Percentiles rank a stretch among this genome's conserved stretches.
Conservation (phyloP, 35 echinoderm and acorn worm genomes). For the Amphiura filiformis region DNA sequence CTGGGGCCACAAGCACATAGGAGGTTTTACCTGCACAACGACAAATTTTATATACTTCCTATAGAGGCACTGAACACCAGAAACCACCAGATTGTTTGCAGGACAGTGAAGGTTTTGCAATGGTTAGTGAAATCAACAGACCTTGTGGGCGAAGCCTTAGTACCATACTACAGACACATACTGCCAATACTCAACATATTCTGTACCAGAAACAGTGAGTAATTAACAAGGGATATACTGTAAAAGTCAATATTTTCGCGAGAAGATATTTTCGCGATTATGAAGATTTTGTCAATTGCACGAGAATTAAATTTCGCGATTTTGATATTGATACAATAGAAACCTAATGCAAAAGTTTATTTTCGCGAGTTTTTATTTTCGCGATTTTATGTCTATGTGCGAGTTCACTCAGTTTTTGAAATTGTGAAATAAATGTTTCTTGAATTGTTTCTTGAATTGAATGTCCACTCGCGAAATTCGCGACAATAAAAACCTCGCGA, state of each 20-base stretch:
- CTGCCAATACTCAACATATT: conserved; percentile 75
- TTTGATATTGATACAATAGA: too few species aligned
- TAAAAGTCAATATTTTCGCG: background rate
- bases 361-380: too few species aligned
- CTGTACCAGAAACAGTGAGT: conserved; percentile 55
- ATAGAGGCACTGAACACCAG: conserved; percentile 68
- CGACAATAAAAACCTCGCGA: too few species aligned
- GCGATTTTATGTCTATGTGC: too few species aligned
- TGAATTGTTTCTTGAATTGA: too few species aligned
- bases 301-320: too few species aligned
- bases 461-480: too few species aligned
- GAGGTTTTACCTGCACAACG: too few species aligned
- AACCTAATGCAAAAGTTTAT: too few species aligned
- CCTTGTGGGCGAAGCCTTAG: conserved; percentile 64
- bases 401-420: too few species aligned
- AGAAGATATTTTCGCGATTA: background rate
- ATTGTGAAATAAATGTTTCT: too few species aligned
- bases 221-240: background rate
- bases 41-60: background rate
- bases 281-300: background rate
- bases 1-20: too few species aligned
- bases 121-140: conserved; percentile 44
- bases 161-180: conserved; percentile 75
- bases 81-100: conserved; percentile 53
- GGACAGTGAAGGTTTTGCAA: conserved; percentile 54